Base-by-base conservation (phyloP, 92 coral and sea anemone species). In the Porites cylindrica region DNA sequence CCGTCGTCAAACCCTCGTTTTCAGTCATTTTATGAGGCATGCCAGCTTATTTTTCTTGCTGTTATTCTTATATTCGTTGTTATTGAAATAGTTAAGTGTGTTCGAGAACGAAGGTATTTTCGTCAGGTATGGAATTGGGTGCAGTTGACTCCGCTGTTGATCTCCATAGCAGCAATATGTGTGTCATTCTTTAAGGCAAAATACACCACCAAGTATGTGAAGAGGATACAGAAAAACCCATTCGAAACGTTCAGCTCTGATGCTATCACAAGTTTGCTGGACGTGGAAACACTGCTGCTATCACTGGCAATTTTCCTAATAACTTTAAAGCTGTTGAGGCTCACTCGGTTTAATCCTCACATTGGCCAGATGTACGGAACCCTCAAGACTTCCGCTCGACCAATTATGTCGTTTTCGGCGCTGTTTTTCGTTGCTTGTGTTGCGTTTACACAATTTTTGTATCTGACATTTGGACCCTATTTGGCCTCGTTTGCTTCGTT, bases 61-160 rank as follows among this genome's bases (percentile, higher is more conserved):
- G 79, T 86, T 73, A 93, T 93, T 19, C 19, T 93, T 1, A 82
- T 87, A 23, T 90, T 83, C 78, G 64, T 93, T 26, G 79, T 84
- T 21, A 85, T 83, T 54, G 96, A 93, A 51, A 74, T 87, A 32
- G 91, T 91, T 2, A 93, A 87, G 73, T 65, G 90, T 24, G 83
- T 86, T 66, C 90, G 90, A 3, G 86, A 87, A 51, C 88, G 91
- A 5, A 66, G 77, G 18, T 90, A 90, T 61, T 82, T 80, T 11
- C 87, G 78, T 19, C 86, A 81, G 81, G 87, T 93, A 38, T 93
- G 96, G 96, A 93, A 93, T 78, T 93, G 96, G 96, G 78, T 90
- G 75, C 91, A 90, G 60, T 38, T 93, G 14, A 47, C 84, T 21
- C 96, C 85, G 66, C 82, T 90, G 20, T 51, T 67, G 51, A 72